Evolutionary conservation across 2,113 vertebrate species (phyloP).

Genomic region (Apodemus sylvaticus): DNA sequence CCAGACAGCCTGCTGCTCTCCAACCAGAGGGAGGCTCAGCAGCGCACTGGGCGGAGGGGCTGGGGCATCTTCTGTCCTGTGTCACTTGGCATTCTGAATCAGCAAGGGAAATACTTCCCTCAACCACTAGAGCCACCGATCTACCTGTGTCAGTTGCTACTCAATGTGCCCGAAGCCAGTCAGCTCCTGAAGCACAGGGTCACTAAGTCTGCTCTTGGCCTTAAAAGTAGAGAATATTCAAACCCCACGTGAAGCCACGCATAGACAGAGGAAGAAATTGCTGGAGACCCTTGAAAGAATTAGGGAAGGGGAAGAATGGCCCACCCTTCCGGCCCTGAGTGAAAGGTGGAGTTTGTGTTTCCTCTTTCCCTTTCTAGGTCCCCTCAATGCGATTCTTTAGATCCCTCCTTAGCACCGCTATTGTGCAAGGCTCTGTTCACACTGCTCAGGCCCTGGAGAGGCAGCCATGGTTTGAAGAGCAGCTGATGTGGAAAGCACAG

Average conservation of each 20-base stretch:
- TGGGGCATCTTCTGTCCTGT: neutral
- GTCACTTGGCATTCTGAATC: neutral
- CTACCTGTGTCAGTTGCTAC: neutral
- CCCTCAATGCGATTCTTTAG: constrained; percentile 63
- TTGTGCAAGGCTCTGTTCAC: constrained; percentile 54
- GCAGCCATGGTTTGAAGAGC: constrained; percentile 57
- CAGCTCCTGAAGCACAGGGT: neutral
- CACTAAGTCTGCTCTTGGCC: neutral
- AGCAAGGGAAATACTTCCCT: neutral
- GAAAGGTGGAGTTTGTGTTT: constrained; percentile 56
- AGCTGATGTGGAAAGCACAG: constrained; percentile 31
- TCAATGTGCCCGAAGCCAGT: neutral
- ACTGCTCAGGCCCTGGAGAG: constrained; percentile 68
- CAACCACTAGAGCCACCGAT: neutral
- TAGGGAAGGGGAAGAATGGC: neutral
- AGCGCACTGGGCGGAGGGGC: neutral
- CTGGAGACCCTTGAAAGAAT: neutral
- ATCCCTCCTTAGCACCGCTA: constrained; percentile 24
- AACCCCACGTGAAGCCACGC: neutral
- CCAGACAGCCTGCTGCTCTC: neutral
- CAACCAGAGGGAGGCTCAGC: too few relatives aligned
- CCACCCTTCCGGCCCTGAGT: constrained; percentile 30
- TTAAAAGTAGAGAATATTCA: neutral
- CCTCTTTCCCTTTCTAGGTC: constrained; percentile 40
- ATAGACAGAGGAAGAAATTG: neutral